phyloP scores from a whole-genome alignment of 1,140 invertebrate genomes.

The Dermatophagoides farinae region DNA sequence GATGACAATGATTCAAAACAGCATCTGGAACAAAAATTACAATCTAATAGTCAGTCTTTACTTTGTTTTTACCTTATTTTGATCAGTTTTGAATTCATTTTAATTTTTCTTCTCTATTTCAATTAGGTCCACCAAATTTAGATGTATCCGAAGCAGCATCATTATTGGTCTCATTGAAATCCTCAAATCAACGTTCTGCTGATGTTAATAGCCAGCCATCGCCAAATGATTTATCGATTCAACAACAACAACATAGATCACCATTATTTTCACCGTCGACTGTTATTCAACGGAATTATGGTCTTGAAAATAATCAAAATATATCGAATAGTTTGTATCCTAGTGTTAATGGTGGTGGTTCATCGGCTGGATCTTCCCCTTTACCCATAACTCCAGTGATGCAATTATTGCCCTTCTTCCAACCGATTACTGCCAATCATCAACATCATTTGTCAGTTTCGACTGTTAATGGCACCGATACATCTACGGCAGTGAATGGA shows the following conservation, averaged over 20 bases:
- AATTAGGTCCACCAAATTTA: constrained; percentile 22
- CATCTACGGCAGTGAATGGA: too few relatives aligned
- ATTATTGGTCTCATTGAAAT: constrained; percentile 81
- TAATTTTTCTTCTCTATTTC: background rate
- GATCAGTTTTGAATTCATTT: too few relatives aligned
- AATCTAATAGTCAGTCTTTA: too few relatives aligned
- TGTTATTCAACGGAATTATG: background rate
- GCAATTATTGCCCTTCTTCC: constrained; percentile 6
- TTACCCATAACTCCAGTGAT: background rate
- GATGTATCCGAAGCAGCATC: constrained; percentile 91
- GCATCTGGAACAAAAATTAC: too few relatives aligned
- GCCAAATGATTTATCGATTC: background rate
- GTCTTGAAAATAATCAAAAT: background rate
- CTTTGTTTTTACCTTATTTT: too few relatives aligned
- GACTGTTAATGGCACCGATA: too few relatives aligned
- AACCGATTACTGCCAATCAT: constrained; percentile 1
- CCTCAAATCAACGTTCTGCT: constrained; percentile 25
- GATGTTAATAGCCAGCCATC: background rate
- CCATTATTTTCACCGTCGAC: background rate
- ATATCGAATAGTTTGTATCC: background rate
- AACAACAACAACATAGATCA: background rate
- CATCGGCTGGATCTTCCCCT: background rate
- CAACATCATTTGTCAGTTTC: background rate
- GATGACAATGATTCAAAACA: too few relatives aligned
- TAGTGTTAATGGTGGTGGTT: background rate